Evolutionary conservation across 2,888 invertebrate species (phyloP).

Genomic region (Hymenopus coronatus): DNA sequence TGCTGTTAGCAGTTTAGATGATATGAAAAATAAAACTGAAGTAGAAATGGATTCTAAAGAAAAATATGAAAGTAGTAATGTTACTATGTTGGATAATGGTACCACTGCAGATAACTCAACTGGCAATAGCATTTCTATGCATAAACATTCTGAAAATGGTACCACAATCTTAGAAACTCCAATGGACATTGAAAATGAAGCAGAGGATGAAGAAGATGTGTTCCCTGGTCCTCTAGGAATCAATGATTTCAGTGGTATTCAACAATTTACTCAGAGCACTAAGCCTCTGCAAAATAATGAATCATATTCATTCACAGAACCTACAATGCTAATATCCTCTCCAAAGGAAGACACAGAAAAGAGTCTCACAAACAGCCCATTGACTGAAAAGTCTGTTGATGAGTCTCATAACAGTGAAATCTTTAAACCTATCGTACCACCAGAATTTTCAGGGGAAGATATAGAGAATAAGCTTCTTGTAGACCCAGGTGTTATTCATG

Average conservation of each 20-base stretch:
- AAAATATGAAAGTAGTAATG: background rate
- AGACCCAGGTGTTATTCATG: background rate
- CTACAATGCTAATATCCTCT: background rate
- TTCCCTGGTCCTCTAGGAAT: background rate
- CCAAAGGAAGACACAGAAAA: background rate
- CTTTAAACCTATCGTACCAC: slow-evolving; percentile 8
- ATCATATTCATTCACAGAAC: background rate
- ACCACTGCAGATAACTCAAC: background rate
- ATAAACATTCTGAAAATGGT: background rate
- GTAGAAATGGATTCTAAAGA: background rate
- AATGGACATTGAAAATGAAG: background rate
- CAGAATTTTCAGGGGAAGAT: slow-evolving; percentile 17
- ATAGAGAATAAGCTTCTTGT: slow-evolving; percentile 21
- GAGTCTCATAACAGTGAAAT: background rate
- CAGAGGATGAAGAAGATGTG: background rate
- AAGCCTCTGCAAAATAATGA: background rate
- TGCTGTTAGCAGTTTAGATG: background rate
- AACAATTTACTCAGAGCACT: background rate
- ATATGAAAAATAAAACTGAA: background rate
- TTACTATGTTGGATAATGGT: background rate
- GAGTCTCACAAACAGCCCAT: background rate
- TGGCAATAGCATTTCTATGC: background rate
- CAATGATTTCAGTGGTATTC: background rate
- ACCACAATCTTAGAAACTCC: background rate
- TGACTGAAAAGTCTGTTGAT: background rate